phyloP scores from a whole-genome alignment of 2,888 invertebrate species.

The Lasioglossum figueresi region DNA sequence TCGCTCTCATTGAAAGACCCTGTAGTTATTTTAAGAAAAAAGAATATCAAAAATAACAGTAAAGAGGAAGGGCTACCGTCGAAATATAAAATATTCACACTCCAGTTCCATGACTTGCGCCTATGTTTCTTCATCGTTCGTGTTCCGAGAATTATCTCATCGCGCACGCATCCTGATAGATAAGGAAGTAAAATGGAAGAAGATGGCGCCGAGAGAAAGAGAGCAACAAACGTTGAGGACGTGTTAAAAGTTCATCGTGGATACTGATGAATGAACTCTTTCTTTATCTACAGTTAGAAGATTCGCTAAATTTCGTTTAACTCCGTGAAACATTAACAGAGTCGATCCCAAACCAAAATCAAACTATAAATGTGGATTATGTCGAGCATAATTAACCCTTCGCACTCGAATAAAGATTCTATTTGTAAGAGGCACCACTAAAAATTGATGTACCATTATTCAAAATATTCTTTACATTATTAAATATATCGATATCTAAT shows the following conservation, averaged over 20 bases:
- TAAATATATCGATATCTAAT: no score
- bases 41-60: not conserved
- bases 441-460: no score
- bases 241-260: constrained; percentile 68
- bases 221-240: constrained; percentile 49
- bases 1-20: no score
- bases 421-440: no score
- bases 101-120: not conserved
- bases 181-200: constrained; percentile 58
- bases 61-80: not conserved
- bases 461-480: no score
- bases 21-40: not conserved
- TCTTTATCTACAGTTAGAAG: constrained; percentile 21
- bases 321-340: constrained; percentile 9
- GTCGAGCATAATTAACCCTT: not conserved
- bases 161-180: constrained; percentile 68
- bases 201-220: constrained; percentile 34
- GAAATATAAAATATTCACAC: constrained; percentile 47
- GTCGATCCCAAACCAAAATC: constrained; percentile 4
- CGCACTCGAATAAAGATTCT: no score
- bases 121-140: constrained; percentile 40
- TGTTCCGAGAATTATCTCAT: constrained; percentile 67
- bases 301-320: constrained; percentile 33
- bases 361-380: not conserved
- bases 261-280: constrained; percentile 59